Conservation (phyloP, 2,888 invertebrate genomes). For the Heliconius hortense region DNA sequence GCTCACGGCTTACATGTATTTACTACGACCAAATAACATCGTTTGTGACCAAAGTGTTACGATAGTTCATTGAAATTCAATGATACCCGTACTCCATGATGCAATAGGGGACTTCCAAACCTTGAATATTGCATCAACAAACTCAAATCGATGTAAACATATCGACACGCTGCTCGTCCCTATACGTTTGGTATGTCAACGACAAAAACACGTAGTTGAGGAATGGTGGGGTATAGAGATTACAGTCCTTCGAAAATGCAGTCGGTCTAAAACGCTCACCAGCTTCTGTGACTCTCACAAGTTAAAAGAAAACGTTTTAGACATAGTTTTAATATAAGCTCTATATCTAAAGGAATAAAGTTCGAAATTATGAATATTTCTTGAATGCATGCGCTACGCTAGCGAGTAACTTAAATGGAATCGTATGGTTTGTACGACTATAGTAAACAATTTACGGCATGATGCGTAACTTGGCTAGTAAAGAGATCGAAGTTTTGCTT, state of each 20-base stretch:
- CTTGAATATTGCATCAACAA: constrained; percentile 36
- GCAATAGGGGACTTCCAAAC: constrained; percentile 42
- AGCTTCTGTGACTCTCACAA: constrained; percentile 63
- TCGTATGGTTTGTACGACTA: constrained; percentile 58
- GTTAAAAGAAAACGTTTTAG: constrained; percentile 48
- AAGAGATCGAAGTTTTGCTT: constrained; percentile 55
- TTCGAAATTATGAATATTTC: constrained; percentile 43
- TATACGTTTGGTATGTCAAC: constrained; percentile 67
- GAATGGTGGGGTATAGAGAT: constrained; percentile 65
- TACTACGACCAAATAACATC: constrained; percentile 36
- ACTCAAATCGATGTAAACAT: constrained; percentile 45
- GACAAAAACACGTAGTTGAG: constrained; percentile 68
- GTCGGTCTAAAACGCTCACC: constrained; percentile 68
- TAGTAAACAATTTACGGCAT: constrained; percentile 74
- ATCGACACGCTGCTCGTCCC: constrained; percentile 59
- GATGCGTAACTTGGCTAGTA: constrained; percentile 68
- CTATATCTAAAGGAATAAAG: constrained; percentile 53
- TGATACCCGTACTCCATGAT: constrained; percentile 36
- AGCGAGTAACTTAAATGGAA: constrained; percentile 68
- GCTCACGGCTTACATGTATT: constrained; percentile 43
- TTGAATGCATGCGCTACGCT: constrained; percentile 59
- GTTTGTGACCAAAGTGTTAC: constrained; percentile 37
- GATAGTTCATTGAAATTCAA: constrained; percentile 42
- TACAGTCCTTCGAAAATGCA: constrained; percentile 76
- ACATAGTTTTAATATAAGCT: constrained; percentile 51